phyloP scores from a whole-genome alignment of 2,797 vertebrate genomes.

The Hyperoplus lanceolatus region DNA sequence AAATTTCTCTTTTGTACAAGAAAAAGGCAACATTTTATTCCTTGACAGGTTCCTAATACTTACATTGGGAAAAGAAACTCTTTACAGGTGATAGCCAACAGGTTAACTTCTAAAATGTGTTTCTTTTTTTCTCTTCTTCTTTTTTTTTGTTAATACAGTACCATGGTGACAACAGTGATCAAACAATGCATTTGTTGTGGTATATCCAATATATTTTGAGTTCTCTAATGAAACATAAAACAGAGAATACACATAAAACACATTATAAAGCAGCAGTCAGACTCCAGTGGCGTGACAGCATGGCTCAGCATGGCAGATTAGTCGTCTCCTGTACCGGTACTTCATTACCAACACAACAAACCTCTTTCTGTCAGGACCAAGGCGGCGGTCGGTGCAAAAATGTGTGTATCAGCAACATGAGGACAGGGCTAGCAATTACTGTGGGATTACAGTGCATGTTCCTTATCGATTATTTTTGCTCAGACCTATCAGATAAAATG shows the following conservation, averaged over 20 bases:
- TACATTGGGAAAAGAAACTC: conserved; percentile 92
- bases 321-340: conserved; percentile 76
- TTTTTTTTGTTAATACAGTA: conserved; percentile 90
- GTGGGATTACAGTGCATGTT: conserved; percentile 64
- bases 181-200: conserved; percentile 89
- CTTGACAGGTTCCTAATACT: conserved; percentile 93
- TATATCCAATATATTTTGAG: conserved; percentile 79
- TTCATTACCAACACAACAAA: conserved; percentile 62
- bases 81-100: conserved; percentile 95
- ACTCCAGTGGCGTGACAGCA: conserved; percentile 92
- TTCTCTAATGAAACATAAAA: conserved; percentile 90
- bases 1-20: conserved; percentile 99
- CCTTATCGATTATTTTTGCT: conserved; percentile 39
- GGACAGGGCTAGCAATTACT: conserved; percentile 51
- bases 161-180: conserved; percentile 95
- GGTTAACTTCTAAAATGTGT: conserved; percentile 75
- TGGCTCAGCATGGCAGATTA: conserved; percentile 98
- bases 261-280: conserved; percentile 92
- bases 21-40: conserved; percentile 98
- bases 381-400: conserved; percentile 57
- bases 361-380: conserved; percentile 62
- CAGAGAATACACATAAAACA: conserved; percentile 87
- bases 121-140: conserved; percentile 40
- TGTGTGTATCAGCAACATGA: conserved; percentile 45
- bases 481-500: conserved; percentile 57